Evolutionary conservation across 2,888 invertebrate genomes (phyloP).

Genomic region (Cosmia trapezina): DNA sequence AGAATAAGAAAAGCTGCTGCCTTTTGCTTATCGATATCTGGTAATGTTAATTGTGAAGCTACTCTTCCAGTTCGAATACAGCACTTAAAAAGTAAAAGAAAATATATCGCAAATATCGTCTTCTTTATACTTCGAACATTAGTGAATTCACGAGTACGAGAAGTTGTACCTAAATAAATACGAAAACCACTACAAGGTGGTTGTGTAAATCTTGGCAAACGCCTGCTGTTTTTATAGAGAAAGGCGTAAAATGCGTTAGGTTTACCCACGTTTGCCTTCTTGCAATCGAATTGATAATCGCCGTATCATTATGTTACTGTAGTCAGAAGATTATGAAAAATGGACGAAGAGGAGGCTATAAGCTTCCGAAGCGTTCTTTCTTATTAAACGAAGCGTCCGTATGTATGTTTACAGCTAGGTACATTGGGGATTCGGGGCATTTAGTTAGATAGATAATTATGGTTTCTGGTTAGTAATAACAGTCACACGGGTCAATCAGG

Average conservation of each 20-base stretch:
- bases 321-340: background rate
- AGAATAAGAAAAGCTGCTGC: background rate
- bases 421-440: too few relatives aligned
- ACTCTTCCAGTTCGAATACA: background rate
- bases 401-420: too few relatives aligned
- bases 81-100: background rate
- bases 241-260: background rate
- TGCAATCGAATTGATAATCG: slow-evolving; percentile 8
- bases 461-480: background rate
- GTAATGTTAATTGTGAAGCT: slow-evolving; percentile 11
- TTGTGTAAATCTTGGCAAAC: too few relatives aligned
- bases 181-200: too few relatives aligned
- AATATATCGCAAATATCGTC: too few relatives aligned
- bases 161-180: too few relatives aligned
- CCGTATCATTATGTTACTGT: background rate
- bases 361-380: background rate
- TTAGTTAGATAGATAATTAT: background rate
- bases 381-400: background rate
- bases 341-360: background rate
- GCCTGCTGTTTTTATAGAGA: background rate
- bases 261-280: background rate
- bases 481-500: too few relatives aligned
- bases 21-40: slow-evolving; percentile 8
- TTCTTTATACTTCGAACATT: too few relatives aligned
- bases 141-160: too few relatives aligned